Base-by-base conservation (phyloP, 2,113 vertebrate species). In the Trachemys scripta region DNA sequence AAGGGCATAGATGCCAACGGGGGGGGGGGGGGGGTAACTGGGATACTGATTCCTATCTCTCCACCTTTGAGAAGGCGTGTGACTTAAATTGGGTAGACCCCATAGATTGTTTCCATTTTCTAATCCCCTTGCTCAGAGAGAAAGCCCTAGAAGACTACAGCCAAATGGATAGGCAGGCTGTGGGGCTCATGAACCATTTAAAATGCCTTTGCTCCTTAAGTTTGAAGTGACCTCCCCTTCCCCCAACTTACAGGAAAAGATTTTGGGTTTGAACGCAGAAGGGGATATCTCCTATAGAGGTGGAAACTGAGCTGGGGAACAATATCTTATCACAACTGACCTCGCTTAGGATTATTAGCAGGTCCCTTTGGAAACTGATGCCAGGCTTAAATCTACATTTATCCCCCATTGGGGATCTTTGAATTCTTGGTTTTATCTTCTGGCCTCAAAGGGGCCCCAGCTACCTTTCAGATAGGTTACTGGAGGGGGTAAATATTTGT, bases 41-140 rank as follows among this genome's bases (percentile, higher is more conserved):
- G 94, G 57, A 11, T 90, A 96, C 94, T 84, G 94, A 95, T 96
- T 93, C 95, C 38, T 75, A 38, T 42, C 38, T 94, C 57, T 84
- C 45, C 1, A 4, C 56, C 82, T 72, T 80, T 84, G 82, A 85
- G 94, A 85, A 95, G 96, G 51, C 78, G 80, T 1, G 0, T 88
- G 84, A 49, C 89, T 96, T 96, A 92, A 82, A 80, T 90, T 90
- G 72, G 11, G 83, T 86, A 62, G 85, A 90, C 93, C 72, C 89
- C 87, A 94, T 92, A 85, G 95, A 94, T 95, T 96, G 95, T 94
- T 82, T 94, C 76, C 75, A 49, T 94, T 90, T 89, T 92, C 89
- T 95, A 95, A 96, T 93, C 89, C 93, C 87, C 72, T 85, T 86
- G 49, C 89, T 95, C 92, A 85, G 93, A 95, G 96, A 92, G 94